These are phyloP conservation scores for Loriculus beryllinus DNA, from an alignment of 2,797 vertebrate genomes.

Conservation along the genomic window DNA sequence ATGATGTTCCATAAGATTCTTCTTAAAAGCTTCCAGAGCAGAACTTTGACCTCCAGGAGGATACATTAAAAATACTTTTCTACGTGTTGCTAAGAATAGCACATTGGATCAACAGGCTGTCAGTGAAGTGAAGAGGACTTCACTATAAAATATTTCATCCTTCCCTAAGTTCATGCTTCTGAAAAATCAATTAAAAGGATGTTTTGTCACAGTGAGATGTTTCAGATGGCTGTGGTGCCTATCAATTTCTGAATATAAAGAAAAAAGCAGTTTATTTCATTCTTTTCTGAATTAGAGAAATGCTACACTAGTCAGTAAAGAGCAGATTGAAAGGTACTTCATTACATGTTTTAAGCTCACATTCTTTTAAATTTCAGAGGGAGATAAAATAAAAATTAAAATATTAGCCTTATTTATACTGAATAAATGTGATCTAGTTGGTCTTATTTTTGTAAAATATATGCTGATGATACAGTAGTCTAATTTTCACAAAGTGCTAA, in stretches of 20 bases:
- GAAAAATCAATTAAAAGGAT: conserved; percentile 44
- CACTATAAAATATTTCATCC: conserved; percentile 26
- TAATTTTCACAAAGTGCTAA: neutral
- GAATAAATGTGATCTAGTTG: neutral
- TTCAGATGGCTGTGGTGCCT: conserved; percentile 6
- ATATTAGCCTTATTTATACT: neutral
- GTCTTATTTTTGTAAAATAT: neutral
- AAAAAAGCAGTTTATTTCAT: neutral
- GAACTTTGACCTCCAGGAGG: neutral
- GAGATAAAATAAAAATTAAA: neutral
- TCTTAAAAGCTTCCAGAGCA: neutral
- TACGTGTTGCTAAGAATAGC: neutral
- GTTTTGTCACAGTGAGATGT: conserved; percentile 7
- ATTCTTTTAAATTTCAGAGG: neutral
- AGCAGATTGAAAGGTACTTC: neutral
- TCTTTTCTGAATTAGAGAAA: neutral
- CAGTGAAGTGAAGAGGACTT: conserved; percentile 1
- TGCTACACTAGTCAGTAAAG: neutral
- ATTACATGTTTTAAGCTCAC: neutral
- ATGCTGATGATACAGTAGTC: neutral
- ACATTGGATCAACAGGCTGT: neutral
- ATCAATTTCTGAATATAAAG: neutral
- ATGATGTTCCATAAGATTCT: neutral
- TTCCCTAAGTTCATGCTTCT: conserved; percentile 26
- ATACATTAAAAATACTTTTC: conserved; percentile 7